Conservation (phyloP, 2,888 invertebrate species). For the Malthinus flaveolus region DNA sequence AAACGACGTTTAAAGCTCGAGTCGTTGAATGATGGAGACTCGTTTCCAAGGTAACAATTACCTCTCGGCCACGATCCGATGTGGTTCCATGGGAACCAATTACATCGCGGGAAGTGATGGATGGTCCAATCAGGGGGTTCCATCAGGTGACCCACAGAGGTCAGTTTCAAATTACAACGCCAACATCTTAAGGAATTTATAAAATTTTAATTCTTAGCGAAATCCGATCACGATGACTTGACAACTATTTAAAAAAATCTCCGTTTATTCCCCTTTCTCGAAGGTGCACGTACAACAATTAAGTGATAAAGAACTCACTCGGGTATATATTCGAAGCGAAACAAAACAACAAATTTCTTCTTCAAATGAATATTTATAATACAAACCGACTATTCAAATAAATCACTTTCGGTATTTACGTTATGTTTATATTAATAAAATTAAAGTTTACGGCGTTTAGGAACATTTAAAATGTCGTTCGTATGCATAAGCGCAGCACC, state of each 20-base stretch:
- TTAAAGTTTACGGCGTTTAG: too few relatives aligned
- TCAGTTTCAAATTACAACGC: slow-evolving; percentile 37
- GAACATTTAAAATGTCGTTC: too few relatives aligned
- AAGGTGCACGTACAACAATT: slow-evolving; percentile 2
- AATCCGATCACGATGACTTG: slow-evolving; percentile 24
- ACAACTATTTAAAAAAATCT: slow-evolving; percentile 17
- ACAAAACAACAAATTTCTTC: too few relatives aligned
- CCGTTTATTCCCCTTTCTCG: slow-evolving; percentile 7
- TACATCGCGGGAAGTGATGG: slow-evolving; percentile 59
- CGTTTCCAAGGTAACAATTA: slow-evolving; percentile 54
- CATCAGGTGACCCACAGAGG: slow-evolving; percentile 47
- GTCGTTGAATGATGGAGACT: slow-evolving; percentile 31
- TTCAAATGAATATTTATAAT: too few relatives aligned
- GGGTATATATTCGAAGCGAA: too few relatives aligned
- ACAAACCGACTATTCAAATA: too few relatives aligned
- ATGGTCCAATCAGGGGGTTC: slow-evolving; percentile 62
- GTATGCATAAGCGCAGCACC: not conserved
- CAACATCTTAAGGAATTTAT: slow-evolving; percentile 30
- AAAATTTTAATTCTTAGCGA: slow-evolving; percentile 27
- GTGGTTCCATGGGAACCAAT: slow-evolving; percentile 59
- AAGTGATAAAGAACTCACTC: not conserved
- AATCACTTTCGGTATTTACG: too few relatives aligned
- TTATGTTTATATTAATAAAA: too few relatives aligned
- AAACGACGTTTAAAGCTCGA: slow-evolving; percentile 25
- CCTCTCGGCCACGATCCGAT: slow-evolving; percentile 49